These are phyloP conservation scores for Gasterosteus nipponicus DNA, from an alignment of 2,113 vertebrate genomes.

Conservation along the genomic window DNA sequence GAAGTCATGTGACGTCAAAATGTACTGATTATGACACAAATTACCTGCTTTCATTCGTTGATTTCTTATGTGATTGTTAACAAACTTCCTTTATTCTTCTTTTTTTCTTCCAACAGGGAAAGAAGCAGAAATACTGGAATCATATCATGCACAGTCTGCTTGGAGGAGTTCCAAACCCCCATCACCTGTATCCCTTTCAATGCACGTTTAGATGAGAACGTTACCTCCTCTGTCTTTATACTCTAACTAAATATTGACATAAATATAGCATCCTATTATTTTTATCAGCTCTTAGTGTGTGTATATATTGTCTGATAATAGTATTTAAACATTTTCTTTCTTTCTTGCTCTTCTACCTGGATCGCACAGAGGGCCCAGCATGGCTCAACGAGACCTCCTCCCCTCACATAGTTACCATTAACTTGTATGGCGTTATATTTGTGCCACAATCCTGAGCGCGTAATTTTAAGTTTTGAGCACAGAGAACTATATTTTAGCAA, in stretches of 20 bases:
- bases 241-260: neutral
- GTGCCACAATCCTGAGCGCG: too few relatives aligned
- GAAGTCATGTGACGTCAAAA: conserved; percentile 94
- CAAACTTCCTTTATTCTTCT: neutral
- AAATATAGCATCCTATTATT: neutral
- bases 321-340: neutral
- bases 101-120: conserved; percentile 82
- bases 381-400: neutral
- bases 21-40: conserved; percentile 73
- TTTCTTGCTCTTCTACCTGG: neutral
- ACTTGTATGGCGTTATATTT: too few relatives aligned
- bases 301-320: neutral
- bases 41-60: neutral
- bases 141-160: conserved; percentile 92
- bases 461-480: too few relatives aligned
- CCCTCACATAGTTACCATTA: too few relatives aligned
- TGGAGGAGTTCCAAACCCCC: conserved; percentile 96
- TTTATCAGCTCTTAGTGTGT: neutral
- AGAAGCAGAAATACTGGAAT: conserved; percentile 92
- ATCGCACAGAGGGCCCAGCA: neutral
- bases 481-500: too few relatives aligned
- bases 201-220: neutral
- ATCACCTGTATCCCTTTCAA: conserved; percentile 92
- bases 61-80: neutral
- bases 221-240: neutral